Conservation (phyloP, 1,140 invertebrate genomes). For the Marisa cornuarietis region DNA sequence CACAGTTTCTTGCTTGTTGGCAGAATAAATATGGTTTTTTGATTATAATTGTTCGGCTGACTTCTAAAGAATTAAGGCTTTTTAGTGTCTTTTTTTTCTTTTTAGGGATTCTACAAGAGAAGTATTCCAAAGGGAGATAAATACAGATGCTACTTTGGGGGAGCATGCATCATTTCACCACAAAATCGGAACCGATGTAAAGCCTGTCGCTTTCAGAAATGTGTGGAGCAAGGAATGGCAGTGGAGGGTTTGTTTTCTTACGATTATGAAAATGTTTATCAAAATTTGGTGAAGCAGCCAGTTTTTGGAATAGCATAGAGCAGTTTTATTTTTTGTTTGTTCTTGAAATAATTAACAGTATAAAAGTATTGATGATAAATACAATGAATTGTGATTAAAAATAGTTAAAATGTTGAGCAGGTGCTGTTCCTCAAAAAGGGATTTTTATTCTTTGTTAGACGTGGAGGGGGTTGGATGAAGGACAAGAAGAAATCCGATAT, state of each 20-base stretch:
- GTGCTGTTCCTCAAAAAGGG: not conserved
- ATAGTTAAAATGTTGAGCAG: not conserved
- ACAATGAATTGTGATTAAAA: too few relatives aligned
- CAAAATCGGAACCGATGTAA: slow-evolving; percentile 65
- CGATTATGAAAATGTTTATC: not conserved
- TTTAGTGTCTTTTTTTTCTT: slow-evolving; percentile 3
- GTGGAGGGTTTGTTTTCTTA: slow-evolving; percentile 51
- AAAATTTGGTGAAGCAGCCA: too few relatives aligned
- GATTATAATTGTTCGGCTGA: too few relatives aligned
- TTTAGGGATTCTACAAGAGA: slow-evolving; percentile 62
- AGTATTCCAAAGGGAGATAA: slow-evolving; percentile 57
- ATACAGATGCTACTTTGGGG: slow-evolving; percentile 63
- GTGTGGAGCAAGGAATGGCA: slow-evolving; percentile 61
- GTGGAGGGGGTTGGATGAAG: not conserved
- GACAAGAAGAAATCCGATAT: not conserved
- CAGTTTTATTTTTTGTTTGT: too few relatives aligned
- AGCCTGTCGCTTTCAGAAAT: slow-evolving; percentile 60
- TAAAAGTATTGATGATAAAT: too few relatives aligned
- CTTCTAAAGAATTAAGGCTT: too few relatives aligned
- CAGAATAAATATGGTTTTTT: too few relatives aligned
- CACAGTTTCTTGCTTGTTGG: too few relatives aligned
- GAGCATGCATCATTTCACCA: slow-evolving; percentile 57
- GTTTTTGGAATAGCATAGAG: too few relatives aligned
- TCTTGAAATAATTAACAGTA: too few relatives aligned
- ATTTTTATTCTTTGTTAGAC: not conserved